Evolutionary conservation across 2,888 invertebrate genomes (phyloP).

Genomic region (Amblyjoppa fuscipennis): DNA sequence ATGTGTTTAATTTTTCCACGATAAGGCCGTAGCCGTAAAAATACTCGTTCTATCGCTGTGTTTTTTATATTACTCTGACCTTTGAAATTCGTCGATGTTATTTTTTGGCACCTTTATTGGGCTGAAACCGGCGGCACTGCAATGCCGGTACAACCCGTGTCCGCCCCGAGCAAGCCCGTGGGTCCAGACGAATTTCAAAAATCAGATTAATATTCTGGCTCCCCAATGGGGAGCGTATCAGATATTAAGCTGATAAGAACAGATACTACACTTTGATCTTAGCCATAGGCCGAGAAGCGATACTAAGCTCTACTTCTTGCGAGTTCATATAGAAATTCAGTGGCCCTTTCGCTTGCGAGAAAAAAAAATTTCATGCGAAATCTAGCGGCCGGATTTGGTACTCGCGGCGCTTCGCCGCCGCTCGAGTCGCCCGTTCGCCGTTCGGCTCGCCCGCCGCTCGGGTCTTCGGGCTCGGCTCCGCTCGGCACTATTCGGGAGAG

Average conservation of each 20-base stretch:
- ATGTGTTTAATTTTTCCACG: no score
- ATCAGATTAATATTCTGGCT: no score
- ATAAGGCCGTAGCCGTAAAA: background rate
- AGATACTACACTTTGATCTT: conserved; percentile 59
- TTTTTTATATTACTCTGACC: background rate
- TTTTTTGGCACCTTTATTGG: background rate
- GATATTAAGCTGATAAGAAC: conserved; percentile 13
- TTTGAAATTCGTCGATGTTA: background rate
- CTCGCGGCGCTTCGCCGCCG: background rate
- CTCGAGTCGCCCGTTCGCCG: conserved; percentile 6
- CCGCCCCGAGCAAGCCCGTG: no score
- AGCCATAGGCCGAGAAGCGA: conserved; percentile 64
- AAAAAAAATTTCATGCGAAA: conserved; percentile 8
- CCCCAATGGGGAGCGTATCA: no score
- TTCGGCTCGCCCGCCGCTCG: background rate
- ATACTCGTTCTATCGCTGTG: no score
- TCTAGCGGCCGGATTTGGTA: conserved; percentile 27
- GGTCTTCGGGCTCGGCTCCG: background rate
- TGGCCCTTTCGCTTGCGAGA: conserved; percentile 16
- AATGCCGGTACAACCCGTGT: no score
- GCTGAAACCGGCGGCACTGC: no score
- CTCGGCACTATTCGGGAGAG: background rate
- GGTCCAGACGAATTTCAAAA: no score
- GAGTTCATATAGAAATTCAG: conserved; percentile 8
- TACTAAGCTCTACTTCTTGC: conserved; percentile 1